Base-by-base conservation (phyloP, 2,113 vertebrate genomes). In the Cebus imitator region DNA sequence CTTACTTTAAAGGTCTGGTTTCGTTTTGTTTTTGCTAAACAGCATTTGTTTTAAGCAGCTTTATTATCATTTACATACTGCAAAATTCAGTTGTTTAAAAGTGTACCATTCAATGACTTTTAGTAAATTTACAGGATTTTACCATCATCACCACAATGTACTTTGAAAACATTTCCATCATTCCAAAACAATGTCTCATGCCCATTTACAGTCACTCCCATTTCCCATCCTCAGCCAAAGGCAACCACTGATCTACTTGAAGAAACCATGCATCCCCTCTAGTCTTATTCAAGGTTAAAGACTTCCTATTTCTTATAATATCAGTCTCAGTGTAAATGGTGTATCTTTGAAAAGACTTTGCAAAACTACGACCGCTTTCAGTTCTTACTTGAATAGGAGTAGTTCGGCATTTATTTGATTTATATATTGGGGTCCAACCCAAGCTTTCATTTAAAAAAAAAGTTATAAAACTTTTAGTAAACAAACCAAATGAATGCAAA, bases 401-500 rank as follows among this genome's bases (percentile, higher is more conserved):
- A 79, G 52, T 75, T 70, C 2, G 58, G 52, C 37, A 97, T 82
- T 97, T 73, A n/a, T 73, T 40, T 88, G 18, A 30, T 84, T 86
- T 57, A 91, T 57, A 90, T 70, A 84, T 0, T 80, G 16, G 92
- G 13, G 30, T 88, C 12, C 25, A 75, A 21, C 8, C 10, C 20
- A 95, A 64, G 12, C 40, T 89, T 78, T 82, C 27, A 70, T 83
- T 94, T 7, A 64, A 70, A 30, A 64, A n/a, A 94, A 94, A 91
- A 37, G 48, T 76, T 87, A 16, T 45, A 58, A 93, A 81, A 55
- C 27, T 82, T 86, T 84, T 87, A 91, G 96, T 40, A 82, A 95
- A 82, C 90, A 84, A 87, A 82, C 18, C 73, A 78, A 95, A 70
- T 17, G 37, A 91, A 93, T 11, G 9, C 93, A 96, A 81, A 73